These are phyloP conservation scores for Tanypteryx hageni DNA, from an alignment of 2,888 invertebrate genomes.

Conservation along the genomic window DNA sequence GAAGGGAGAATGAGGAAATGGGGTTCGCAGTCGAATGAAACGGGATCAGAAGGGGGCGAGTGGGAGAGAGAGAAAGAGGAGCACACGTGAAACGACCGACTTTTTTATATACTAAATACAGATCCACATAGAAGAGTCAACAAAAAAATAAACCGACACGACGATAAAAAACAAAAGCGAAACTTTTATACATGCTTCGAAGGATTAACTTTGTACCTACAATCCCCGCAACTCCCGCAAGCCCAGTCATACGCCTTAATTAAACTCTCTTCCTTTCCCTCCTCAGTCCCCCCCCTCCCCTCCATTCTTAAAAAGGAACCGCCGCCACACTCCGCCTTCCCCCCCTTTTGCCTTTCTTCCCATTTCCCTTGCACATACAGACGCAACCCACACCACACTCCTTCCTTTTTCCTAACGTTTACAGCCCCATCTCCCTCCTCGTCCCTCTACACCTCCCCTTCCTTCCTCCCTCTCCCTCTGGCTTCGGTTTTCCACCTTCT, in stretches of 20 bases:
- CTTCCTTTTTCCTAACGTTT: too few relatives aligned
- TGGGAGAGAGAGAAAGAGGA: not conserved
- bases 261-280: constrained; percentile 39
- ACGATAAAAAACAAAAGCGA: constrained; percentile 44
- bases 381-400: too few relatives aligned
- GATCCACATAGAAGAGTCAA: not conserved
- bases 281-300: not conserved
- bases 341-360: not conserved
- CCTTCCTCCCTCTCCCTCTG: not conserved
- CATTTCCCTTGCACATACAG: not conserved
- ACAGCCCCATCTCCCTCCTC: too few relatives aligned
- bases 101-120: constrained; percentile 40
- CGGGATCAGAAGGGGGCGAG: not conserved
- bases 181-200: constrained; percentile 55
- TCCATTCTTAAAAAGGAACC: not conserved
- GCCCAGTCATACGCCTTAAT: constrained; percentile 62
- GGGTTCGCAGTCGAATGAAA: not conserved
- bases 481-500: not conserved
- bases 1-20: not conserved
- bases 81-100: not conserved
- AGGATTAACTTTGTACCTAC: constrained; percentile 58
- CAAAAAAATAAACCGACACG: not conserved
- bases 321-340: not conserved
- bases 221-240: constrained; percentile 60
- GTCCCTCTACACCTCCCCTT: too few relatives aligned